Percentiles rank a stretch among this genome's conserved stretches.
Conservation (phyloP, 2,113 vertebrate species). For the Triplophysa dalaica region DNA sequence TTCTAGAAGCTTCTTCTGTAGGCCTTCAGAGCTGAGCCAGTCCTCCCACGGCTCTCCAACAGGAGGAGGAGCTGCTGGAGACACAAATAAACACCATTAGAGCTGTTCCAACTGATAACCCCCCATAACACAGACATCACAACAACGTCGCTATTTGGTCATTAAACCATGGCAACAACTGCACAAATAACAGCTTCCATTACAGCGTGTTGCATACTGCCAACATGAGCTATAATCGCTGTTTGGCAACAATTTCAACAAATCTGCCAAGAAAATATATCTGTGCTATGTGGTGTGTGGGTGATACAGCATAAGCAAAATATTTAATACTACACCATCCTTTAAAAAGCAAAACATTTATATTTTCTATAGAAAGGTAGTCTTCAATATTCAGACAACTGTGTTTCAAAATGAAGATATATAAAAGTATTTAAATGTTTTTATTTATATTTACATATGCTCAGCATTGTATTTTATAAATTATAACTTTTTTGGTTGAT, state of each 20-base stretch:
- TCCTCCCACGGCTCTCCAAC: slow-evolving; percentile 73
- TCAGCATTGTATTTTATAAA: too few relatives aligned
- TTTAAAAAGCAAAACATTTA: too few relatives aligned
- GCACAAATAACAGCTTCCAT: neutral
- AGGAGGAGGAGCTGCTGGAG: slow-evolving; percentile 70
- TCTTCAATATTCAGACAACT: too few relatives aligned
- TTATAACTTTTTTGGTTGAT: too few relatives aligned
- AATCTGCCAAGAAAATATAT: neutral
- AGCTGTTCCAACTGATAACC: neutral
- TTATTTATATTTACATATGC: too few relatives aligned
- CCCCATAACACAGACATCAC: neutral
- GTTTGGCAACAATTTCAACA: neutral
- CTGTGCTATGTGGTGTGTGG: too few relatives aligned
- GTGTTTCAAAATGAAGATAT: too few relatives aligned
- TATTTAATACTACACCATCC: too few relatives aligned
- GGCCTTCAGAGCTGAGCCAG: slow-evolving; percentile 80
- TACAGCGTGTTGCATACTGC: neutral
- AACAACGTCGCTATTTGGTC: neutral
- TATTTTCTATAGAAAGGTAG: too few relatives aligned
- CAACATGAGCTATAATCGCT: neutral
- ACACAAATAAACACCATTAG: neutral
- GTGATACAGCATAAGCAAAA: too few relatives aligned
- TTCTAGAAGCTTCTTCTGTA: slow-evolving; percentile 86
- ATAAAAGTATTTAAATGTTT: too few relatives aligned
- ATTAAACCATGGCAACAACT: neutral